Percentiles rank a stretch among this genome's conserved stretches.
phyloP scores from a whole-genome alignment of 2,888 invertebrate species.

The Pseudococcus jackbeardsleyi region DNA sequence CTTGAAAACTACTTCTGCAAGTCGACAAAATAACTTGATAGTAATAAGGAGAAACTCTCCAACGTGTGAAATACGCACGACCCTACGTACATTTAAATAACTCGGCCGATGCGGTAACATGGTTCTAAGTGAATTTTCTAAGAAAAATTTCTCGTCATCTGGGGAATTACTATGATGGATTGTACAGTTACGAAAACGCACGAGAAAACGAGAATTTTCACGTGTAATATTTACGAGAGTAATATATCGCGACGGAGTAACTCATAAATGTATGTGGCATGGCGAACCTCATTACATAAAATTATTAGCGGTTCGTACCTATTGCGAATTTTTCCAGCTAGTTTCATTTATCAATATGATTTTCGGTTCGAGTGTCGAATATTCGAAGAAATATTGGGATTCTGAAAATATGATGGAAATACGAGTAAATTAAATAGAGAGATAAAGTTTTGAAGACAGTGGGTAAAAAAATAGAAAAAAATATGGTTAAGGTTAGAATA shows the following conservation, averaged over 20 bases:
- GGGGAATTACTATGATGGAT: not conserved
- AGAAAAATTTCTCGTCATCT: not conserved
- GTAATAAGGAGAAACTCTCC: conserved; percentile 1
- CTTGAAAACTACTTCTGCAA: not conserved
- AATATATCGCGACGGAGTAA: not conserved
- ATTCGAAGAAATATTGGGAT: not conserved
- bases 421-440: too few relatives aligned
- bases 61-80: not conserved
- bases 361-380: not conserved
- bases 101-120: not conserved
- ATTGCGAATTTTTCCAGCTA: not conserved
- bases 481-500: too few relatives aligned
- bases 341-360: not conserved
- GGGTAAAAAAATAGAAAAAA: too few relatives aligned
- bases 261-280: not conserved
- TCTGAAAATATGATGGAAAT: not conserved
- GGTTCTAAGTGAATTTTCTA: not conserved
- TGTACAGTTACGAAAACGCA: not conserved
- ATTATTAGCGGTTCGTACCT: not conserved
- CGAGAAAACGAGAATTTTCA: not conserved
- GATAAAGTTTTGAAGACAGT: too few relatives aligned
- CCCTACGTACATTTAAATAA: not conserved
- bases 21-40: not conserved
- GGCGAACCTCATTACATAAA: not conserved
- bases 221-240: conserved; percentile 5